phyloP scores from a whole-genome alignment of 2,113 vertebrate species.

The Piliocolobus tephrosceles region DNA sequence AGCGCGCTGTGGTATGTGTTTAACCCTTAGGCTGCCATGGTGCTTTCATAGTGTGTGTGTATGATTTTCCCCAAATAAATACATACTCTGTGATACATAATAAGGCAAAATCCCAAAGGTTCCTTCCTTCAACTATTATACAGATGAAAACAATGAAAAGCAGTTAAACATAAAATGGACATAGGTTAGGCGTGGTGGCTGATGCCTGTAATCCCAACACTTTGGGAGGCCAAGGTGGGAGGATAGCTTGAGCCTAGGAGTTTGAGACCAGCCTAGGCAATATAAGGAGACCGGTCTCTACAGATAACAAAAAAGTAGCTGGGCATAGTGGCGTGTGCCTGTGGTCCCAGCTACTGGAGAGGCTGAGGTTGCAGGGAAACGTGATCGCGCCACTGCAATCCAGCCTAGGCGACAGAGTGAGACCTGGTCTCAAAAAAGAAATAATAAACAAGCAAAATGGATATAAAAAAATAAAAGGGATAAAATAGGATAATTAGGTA shows the following conservation, averaged over 20 bases:
- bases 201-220: neutral
- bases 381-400: no score
- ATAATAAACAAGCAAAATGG: neutral
- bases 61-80: neutral
- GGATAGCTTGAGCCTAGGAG: neutral
- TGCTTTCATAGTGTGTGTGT: neutral
- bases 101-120: neutral
- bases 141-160: neutral
- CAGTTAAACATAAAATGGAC: neutral
- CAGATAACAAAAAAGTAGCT: no score
- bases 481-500: neutral
- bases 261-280: neutral
- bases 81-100: neutral
- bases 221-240: neutral
- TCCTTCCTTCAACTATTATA: neutral
- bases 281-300: neutral
- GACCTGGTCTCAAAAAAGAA: no score
- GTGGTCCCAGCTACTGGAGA: neutral
- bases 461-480: neutral
- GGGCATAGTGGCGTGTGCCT: neutral
- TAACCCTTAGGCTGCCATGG: neutral
- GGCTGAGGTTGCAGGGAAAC: no score
- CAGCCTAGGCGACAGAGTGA: no score
- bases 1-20: fast-evolving
- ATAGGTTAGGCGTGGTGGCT: neutral